Conservation (phyloP, 92 coral and sea anemone genomes). For the Isaurus tuberculatus region DNA sequence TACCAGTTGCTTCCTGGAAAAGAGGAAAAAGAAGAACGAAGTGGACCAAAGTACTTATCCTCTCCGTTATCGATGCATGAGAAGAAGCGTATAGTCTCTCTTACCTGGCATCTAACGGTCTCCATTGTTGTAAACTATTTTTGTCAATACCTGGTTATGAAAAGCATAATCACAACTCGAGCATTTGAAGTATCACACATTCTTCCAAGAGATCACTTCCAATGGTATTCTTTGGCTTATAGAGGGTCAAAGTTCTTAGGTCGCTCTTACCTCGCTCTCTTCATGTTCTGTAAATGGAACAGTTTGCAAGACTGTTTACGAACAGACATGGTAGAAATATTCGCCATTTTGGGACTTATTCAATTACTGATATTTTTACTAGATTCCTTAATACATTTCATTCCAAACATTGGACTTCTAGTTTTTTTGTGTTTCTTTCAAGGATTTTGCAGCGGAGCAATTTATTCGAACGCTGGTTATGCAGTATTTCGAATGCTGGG, state of each 20-base stretch:
- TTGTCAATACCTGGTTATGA: conserved; percentile 35
- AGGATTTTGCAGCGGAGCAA: conserved; percentile 34
- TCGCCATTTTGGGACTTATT: not conserved
- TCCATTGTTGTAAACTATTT: conserved; percentile 30
- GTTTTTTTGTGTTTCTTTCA: conserved; percentile 1
- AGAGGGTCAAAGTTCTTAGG: conserved; percentile 34
- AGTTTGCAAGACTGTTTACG: not conserved
- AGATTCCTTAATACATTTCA: conserved; percentile 16
- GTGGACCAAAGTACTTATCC: not conserved
- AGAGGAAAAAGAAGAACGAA: not conserved
- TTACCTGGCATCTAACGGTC: conserved; percentile 21
- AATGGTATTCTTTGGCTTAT: conserved; percentile 37
- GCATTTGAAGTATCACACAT: conserved; percentile 16
- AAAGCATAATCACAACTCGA: conserved; percentile 28
- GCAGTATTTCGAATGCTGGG: conserved; percentile 17
- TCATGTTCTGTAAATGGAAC: conserved; percentile 3
- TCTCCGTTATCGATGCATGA: conserved; percentile 2
- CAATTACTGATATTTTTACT: conserved; percentile 11
- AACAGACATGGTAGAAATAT: not conserved
- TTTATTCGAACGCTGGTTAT: conserved; percentile 17
- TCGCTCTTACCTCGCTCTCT: conserved; percentile 25
- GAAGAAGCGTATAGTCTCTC: conserved; percentile 4
- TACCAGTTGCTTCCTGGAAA: not conserved
- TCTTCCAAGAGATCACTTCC: conserved; percentile 46
- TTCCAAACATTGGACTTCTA: conserved; percentile 14